Conservation (phyloP, 1,140 invertebrate genomes). For the Calosoma granatense region DNA sequence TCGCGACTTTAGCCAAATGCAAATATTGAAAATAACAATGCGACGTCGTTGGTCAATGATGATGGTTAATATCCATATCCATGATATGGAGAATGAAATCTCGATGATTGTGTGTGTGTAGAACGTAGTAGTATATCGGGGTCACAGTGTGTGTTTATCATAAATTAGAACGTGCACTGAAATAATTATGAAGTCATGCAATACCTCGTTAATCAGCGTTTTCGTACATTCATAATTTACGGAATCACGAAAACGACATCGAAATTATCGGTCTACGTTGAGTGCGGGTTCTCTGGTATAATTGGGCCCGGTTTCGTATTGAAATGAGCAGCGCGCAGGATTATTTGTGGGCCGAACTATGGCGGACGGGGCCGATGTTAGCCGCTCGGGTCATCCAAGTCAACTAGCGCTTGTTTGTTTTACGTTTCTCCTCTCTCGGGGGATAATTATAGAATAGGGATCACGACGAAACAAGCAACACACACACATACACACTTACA, state of each 20-base stretch:
- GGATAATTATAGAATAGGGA: conserved; percentile 8
- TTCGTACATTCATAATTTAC: conserved; percentile 1
- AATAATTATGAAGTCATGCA: conserved; percentile 5
- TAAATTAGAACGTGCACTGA: neutral
- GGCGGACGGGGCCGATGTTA: neutral
- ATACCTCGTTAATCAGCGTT: conserved; percentile 1
- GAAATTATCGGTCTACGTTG: neutral
- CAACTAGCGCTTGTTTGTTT: conserved; percentile 8
- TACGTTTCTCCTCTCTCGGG: neutral
- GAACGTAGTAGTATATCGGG: too few species aligned
- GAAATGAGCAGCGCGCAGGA: neutral
- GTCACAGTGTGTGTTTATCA: conserved; percentile 1
- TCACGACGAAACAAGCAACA: neutral
- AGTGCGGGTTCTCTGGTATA: neutral
- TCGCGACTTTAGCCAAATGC: neutral
- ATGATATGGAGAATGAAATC: too few species aligned
- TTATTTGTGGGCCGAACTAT: neutral
- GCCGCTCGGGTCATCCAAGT: conserved; percentile 4
- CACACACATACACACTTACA: neutral
- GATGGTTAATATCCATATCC: too few species aligned
- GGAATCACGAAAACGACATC: conserved; percentile 6
- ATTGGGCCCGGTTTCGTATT: neutral
- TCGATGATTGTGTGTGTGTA: too few species aligned
- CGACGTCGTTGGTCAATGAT: too few species aligned
- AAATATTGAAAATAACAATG: neutral